Evolutionary conservation across 2,888 invertebrate species (phyloP), one percentile per base, ranked within the genome.

Genomic region (Pollenia angustigena): DNA sequence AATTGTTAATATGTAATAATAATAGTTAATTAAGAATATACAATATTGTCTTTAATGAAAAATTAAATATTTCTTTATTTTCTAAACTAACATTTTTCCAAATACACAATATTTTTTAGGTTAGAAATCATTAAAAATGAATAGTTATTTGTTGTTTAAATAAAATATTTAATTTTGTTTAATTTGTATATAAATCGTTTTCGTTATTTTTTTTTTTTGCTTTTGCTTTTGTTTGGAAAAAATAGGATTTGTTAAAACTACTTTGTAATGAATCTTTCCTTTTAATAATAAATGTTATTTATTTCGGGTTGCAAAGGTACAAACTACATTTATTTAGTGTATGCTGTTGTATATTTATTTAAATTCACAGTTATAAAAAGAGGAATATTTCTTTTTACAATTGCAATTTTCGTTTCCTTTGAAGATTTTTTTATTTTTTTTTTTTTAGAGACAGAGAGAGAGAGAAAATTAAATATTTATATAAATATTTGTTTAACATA

Each of bases 181-280:
- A 23, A 46, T 54, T 66, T 66, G n/a, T 32, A 32, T 66, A 14
- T 46, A 68, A 40, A 42, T 44, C 71, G 12, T 69, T 62, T 52
- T 40, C 14, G 11, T 48, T 66, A 56, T 50, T 7, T 18, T 40
- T 75, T 50, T 58, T 12, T 50, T 7, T 18, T 40, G 62, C 40
- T 58, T 12, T 62, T 66, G 18, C 8, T 40, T 69, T 79, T 62
- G 11, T 74, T 85, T 69, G 80, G 74, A 60, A 85, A 84, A 85
- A 85, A 85, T 85, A 85, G 79, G 79, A 85, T 60, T 85, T 79
- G n/a, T 82, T 82, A 86, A 79, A 83, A 86, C 86, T 86, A 86
- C 64, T 74, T 72, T 71, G 62, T 66, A 64, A 54, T 58, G 3
- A 52, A 50, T 32, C 42, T 54, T 68, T 68, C 11, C 46, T 23